Base-by-base conservation (phyloP, 2,888 invertebrate genomes). In the Lutraria lutraria region DNA sequence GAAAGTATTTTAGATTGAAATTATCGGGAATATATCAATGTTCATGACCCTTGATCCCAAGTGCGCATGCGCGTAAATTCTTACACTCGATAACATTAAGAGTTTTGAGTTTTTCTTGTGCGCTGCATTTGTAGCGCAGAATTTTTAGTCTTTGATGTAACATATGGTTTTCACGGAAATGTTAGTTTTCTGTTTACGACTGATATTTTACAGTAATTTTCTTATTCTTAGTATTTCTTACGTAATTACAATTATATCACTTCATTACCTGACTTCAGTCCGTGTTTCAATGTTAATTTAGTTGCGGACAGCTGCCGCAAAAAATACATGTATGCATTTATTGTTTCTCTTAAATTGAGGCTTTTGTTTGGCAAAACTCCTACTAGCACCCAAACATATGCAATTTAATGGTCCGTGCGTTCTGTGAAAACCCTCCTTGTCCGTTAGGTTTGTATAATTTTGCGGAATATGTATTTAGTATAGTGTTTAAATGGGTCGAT, bases 121-220 rank as follows among this genome's bases (percentile, higher is more conserved):
- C 19, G 25, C 31, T 25, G 21, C 76, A 76, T 76, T 76, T 6
- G 76, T 31, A 34, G 6, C 4, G 16, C 31, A 76, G 31, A 68
- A 12, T 31, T 12, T n/a, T 15, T 4, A 34, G 29, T 31, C 76
- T 31, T 76, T 76, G 76, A 76, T 76, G 76, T 76, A 76, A 31
- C 76, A 76, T 76, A 34, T 76, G 76, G 72, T 31, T 34, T 76
- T 76, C 31, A 76, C n/a, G n/a, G 63, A 21, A 63, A 63, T 63
- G 8, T 63, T 21, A 3, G 21, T 12, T 25, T n/a, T 63, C 63
- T 25, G 25, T 63, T n/a, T 34, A 13, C 16, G 2, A 19, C 19
- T 31, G 3, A 16, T 76, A 76, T 76, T 76, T 31, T 19, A n/a
- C 63, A 25, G 63, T 68, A 25, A 10, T 68, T 76, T 15, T 15